Conservation (phyloP, 2,113 vertebrate genomes). For the Tursiops truncatus region DNA sequence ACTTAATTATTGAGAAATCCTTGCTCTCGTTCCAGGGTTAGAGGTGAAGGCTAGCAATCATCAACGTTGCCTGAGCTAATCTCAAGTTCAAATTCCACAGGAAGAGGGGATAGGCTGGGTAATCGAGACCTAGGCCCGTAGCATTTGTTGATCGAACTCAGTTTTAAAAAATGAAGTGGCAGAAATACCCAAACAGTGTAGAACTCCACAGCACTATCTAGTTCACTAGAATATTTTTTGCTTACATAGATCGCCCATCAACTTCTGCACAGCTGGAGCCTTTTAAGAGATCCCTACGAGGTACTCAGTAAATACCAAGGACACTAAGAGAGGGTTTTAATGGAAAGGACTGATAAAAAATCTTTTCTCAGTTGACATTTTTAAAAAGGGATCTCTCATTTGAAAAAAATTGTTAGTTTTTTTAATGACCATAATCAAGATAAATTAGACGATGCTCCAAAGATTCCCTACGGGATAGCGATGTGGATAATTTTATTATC, state of each 20-base stretch:
- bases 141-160: background rate
- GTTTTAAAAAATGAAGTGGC: background rate
- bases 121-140: background rate
- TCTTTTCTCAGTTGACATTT: constrained; percentile 10
- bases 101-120: background rate
- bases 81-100: background rate
- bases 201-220: background rate
- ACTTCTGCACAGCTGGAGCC: background rate
- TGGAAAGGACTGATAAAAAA: background rate
- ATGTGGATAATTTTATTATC: background rate
- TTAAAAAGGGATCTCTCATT: background rate
- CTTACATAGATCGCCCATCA: background rate
- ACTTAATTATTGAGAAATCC: background rate
- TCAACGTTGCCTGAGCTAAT: background rate
- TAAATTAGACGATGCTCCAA: background rate
- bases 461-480: background rate
- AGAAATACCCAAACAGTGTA: background rate
- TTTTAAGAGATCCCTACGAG: background rate
- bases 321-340: background rate
- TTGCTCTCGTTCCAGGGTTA: background rate
- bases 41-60: background rate
- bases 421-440: constrained; percentile 13
- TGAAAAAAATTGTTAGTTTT: background rate
- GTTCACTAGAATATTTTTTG: background rate
- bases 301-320: background rate